Evolutionary conservation across 1,140 invertebrate species (phyloP), one percentile per base, ranked within the genome.

Genomic region (Microplitis demolitor): DNA sequence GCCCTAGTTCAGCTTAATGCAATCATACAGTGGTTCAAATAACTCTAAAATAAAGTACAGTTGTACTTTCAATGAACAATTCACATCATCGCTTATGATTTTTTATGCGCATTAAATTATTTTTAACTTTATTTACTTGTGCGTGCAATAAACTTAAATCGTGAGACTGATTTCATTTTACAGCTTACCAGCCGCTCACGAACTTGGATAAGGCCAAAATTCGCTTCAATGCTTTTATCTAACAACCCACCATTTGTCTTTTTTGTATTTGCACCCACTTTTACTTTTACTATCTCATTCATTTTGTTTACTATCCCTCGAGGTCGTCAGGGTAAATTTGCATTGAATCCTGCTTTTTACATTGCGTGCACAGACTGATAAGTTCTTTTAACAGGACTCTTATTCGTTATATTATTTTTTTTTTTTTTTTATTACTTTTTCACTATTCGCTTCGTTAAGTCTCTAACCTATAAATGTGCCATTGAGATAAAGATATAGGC

Each of bases 291-390:
- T 62, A 14, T 34, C 31, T 64, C 45, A n/a, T 13, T 14, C 37
- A n/a, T 34, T 37, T 24, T 60, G 54, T 37, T 34, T 72, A 66
- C 63, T 34, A 45, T 61, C 24, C 51, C 50, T 24, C 50, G 61
- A 66, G 66, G 56, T 67, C 66, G 53, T 45, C 39, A 53, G 45
- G 24, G 50, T 71, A 56, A 80, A 82, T 82, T 82, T 79, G 69
- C 81, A 80, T 80, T 73, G 58, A 58, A 34, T 66, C 73, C 5
- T 71, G 67, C 45, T 53, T 74, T 54, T 71, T 76, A 77, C 67
- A 60, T 82, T 76, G 79, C 81, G 80, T 82, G 81, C 66, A 61
- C 14, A 61, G 74, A 79, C 75, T 80, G 79, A 82, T 80, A 82
- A 82, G 66, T 77, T 73, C 33, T 66, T 50, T 66, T 74, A 54